Percentiles rank a stretch among this genome's conserved stretches.
These are phyloP conservation scores for Meloidogyne hapla DNA, from an alignment of 1,140 invertebrate species.

Conservation along the genomic window DNA sequence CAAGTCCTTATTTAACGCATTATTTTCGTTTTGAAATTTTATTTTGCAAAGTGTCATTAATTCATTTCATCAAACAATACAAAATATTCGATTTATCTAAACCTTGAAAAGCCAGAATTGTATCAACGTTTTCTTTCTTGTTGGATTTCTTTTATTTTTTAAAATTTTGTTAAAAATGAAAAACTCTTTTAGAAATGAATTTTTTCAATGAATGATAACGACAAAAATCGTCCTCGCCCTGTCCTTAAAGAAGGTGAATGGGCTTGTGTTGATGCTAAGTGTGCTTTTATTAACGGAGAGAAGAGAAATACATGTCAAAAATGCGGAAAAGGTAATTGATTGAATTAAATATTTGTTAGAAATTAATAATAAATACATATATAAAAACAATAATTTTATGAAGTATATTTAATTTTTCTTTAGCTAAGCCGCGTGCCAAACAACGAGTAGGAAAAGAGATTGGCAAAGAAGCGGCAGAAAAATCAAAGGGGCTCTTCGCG, in stretches of 20 bases:
- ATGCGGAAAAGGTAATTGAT: constrained; percentile 55
- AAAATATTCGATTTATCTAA: background rate
- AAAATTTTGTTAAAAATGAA: no score
- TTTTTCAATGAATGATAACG: background rate
- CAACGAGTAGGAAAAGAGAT: constrained; percentile 93
- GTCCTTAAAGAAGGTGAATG: constrained; percentile 55
- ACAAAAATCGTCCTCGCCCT: constrained; percentile 16
- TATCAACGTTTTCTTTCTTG: background rate
- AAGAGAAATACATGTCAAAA: constrained; percentile 32
- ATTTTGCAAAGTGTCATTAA: no score
- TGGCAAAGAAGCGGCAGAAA: constrained; percentile 94
- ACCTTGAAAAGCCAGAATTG: background rate
- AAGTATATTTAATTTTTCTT: constrained; percentile 20
- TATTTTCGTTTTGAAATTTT: no score
- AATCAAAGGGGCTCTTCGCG: constrained; percentile 93
- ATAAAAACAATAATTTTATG: background rate
- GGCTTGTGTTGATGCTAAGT: constrained; percentile 61
- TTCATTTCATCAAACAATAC: background rate
- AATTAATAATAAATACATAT: background rate
- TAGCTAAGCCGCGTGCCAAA: constrained; percentile 65
- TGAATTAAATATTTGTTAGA: background rate
- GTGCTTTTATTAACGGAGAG: constrained; percentile 56
- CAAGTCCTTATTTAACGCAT: background rate
- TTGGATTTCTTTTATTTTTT: background rate
- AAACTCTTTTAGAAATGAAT: background rate